Evolutionary conservation across 2,888 invertebrate genomes (phyloP).

Genomic region (Habroteleia sp.): DNA sequence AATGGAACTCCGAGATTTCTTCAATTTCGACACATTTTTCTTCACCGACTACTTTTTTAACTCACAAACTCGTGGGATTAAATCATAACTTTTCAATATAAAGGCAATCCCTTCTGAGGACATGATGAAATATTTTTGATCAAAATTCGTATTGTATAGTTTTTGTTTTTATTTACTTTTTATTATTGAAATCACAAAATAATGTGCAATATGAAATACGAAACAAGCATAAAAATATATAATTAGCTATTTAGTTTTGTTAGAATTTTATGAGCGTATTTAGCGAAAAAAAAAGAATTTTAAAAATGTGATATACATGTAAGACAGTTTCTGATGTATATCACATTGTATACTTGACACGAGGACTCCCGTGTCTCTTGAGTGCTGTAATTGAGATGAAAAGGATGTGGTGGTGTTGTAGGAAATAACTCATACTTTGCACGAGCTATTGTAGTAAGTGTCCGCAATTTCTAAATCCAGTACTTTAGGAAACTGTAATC

Average conservation of each 20-base stretch:
- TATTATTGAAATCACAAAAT: too few relatives aligned
- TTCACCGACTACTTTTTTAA: conserved; percentile 30
- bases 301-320: too few relatives aligned
- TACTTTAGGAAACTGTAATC: conserved; percentile 35
- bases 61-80: conserved; percentile 40
- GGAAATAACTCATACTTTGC: conserved; percentile 26
- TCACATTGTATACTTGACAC: neutral
- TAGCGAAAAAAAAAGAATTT: too few relatives aligned
- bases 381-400: conserved; percentile 10
- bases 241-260: too few relatives aligned
- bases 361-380: neutral
- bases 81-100: conserved; percentile 55
- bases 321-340: too few relatives aligned
- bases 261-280: too few relatives aligned
- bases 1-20: conserved; percentile 31
- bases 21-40: conserved; percentile 35
- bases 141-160: conserved; percentile 2
- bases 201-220: too few relatives aligned
- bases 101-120: conserved; percentile 13
- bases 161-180: neutral
- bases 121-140: conserved; percentile 1
- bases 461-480: conserved; percentile 24
- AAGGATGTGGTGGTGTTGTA: conserved; percentile 11
- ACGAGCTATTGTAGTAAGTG: conserved; percentile 30
- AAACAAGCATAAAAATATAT: too few relatives aligned